Conservation (phyloP, 2,113 vertebrate species). For the Tyto alba region DNA sequence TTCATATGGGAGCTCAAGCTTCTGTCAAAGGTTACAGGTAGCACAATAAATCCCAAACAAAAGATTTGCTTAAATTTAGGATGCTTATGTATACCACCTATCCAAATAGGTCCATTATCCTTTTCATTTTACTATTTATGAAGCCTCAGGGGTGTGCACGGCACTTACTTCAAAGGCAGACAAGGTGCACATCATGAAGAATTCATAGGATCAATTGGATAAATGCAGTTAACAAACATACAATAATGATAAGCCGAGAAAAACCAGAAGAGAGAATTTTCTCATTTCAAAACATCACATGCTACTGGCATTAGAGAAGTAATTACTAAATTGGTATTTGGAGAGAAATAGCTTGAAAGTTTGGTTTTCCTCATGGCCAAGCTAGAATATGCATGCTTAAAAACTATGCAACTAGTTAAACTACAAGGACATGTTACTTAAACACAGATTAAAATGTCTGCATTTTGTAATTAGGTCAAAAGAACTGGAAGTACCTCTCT, state of each 20-base stretch:
- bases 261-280: background rate
- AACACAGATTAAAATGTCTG: background rate
- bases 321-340: background rate
- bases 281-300: background rate
- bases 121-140: background rate
- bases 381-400: background rate
- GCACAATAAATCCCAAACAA: background rate
- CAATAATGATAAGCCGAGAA: background rate
- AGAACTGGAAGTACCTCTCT: background rate
- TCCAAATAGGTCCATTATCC: background rate
- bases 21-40: background rate
- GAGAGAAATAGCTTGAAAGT: background rate
- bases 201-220: background rate
- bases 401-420: background rate
- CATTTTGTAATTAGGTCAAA: background rate
- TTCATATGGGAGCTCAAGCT: background rate
- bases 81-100: background rate
- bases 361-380: background rate
- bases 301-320: background rate
- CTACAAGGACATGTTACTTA: background rate
- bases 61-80: background rate
- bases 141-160: background rate
- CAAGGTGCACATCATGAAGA: background rate
- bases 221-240: background rate
- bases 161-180: background rate